Base-by-base conservation (phyloP, 2,797 vertebrate species). In the Coccyzus lansbergi region DNA sequence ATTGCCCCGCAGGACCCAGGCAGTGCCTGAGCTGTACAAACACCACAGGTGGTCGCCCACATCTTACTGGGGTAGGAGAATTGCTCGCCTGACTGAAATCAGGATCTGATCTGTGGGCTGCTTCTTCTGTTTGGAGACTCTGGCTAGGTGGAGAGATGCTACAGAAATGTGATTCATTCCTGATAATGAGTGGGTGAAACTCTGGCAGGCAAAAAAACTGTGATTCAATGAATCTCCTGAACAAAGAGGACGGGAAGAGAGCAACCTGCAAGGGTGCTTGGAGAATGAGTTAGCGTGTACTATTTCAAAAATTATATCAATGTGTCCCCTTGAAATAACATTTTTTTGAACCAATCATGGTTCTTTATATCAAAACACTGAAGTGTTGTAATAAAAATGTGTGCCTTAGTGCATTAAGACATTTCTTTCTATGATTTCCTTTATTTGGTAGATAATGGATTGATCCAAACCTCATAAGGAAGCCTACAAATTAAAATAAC, bases 161-260 rank as follows among this genome's bases (percentile, higher is more conserved):
- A 83, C 10, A 0, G 90, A 87, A 92, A 52, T 62, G 38, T 96
- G 97, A 96, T 85, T 97, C 94, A 95, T 88, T 92, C 64, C 69
- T 84, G 81, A 48, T 93, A 94, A 76, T 0, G 49, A 81, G 95
- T 90, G 81, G 89, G 87, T 85, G 92, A 93, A 86, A 77, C 51
- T 75, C 81, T 86, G 86, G 85, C 85, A 95, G 60, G 85, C 85
- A 93, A 75, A 92, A 95, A 96, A 89, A 9, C 76, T 88, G 53
- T 88, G 90, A 90, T 93, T 97, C 95, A 95, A 59, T 91, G 92
- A 92, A 91, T 51, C 78, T 90, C 58, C 85, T 68, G 60, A 82
- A 51, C 65, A 93, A 86, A 90, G 52, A 86, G 72, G 55, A 75
- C 51, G 60, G 65, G 63, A 90, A 84, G 90, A 77, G 51, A 95